phyloP scores from a whole-genome alignment of 1,140 invertebrate genomes.

The Neotoxoptera formosana region DNA sequence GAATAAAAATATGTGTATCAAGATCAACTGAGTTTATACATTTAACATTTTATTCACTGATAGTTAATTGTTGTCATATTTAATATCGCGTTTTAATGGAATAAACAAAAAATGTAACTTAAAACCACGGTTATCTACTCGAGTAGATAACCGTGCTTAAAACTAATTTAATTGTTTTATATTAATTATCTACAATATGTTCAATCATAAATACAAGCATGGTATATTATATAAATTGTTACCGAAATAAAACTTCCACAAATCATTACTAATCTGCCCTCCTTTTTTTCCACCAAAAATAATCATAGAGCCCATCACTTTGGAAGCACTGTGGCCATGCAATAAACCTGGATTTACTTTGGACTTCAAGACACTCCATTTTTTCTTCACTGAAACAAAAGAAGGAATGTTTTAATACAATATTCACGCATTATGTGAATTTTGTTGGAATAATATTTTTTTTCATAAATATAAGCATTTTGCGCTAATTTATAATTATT shows the following conservation, averaged over 20 bases:
- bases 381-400: slow-evolving; percentile 68
- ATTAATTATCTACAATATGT: not conserved
- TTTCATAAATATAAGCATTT: no score
- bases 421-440: not conserved
- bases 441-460: not conserved
- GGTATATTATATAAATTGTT: slow-evolving; percentile 60
- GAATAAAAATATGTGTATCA: not conserved
- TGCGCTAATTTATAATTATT: not conserved
- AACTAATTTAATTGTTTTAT: not conserved
- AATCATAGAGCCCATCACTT: slow-evolving; percentile 80
- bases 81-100: not conserved
- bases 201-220: not conserved
- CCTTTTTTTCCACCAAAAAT: slow-evolving; percentile 83
- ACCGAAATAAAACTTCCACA: slow-evolving; percentile 91
- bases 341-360: slow-evolving; percentile 78
- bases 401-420: not conserved
- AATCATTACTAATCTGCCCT: slow-evolving; percentile 77
- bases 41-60: not conserved
- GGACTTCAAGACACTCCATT: slow-evolving; percentile 75
- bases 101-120: not conserved
- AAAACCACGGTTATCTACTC: no score
- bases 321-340: slow-evolving; percentile 82
- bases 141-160: no score
- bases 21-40: not conserved
- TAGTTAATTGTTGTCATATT: not conserved